phyloP scores from a whole-genome alignment of 2,797 vertebrate species.

The Siniperca scherzeri region DNA sequence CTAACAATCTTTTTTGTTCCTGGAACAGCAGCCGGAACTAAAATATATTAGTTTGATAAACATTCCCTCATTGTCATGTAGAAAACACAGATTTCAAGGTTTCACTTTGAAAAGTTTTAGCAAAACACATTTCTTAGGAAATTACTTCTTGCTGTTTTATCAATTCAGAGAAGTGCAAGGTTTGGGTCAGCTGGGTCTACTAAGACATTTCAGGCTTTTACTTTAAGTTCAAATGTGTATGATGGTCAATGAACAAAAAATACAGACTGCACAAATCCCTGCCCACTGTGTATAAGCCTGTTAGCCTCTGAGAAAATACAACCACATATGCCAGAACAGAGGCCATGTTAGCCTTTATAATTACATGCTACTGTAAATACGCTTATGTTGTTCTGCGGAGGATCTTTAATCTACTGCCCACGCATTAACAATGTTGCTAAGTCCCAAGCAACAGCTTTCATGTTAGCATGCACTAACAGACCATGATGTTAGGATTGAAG shows the following conservation, averaged over 20 bases:
- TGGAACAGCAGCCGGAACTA: conserved; percentile 25
- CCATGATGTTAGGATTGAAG: conserved; percentile 62
- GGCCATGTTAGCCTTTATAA: conserved; percentile 18
- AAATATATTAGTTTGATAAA: conserved; percentile 54
- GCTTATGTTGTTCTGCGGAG: conserved; percentile 19
- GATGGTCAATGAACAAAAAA: conserved; percentile 18
- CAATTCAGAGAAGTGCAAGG: conserved; percentile 4
- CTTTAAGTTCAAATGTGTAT: not conserved
- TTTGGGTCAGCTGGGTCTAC: conserved; percentile 6
- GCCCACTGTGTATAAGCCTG: conserved; percentile 2
- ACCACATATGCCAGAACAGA: not conserved
- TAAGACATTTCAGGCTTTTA: conserved; percentile 18
- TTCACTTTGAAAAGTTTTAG: conserved; percentile 24
- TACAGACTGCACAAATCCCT: conserved; percentile 4
- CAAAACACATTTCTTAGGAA: conserved; percentile 19
- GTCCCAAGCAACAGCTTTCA: conserved; percentile 57
- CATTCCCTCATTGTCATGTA: conserved; percentile 12
- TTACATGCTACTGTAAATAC: conserved; percentile 42
- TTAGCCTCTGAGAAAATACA: conserved; percentile 21
- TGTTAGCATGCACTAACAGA: conserved; percentile 59
- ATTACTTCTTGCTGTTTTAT: conserved; percentile 18
- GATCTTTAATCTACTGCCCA: conserved; percentile 55
- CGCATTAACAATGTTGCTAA: conserved; percentile 34
- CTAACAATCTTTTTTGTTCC: conserved; percentile 23
- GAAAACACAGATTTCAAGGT: conserved; percentile 31